Evolutionary conservation across 2,888 invertebrate species (phyloP).

Genomic region (Drosophila nr. perissopoda): DNA sequence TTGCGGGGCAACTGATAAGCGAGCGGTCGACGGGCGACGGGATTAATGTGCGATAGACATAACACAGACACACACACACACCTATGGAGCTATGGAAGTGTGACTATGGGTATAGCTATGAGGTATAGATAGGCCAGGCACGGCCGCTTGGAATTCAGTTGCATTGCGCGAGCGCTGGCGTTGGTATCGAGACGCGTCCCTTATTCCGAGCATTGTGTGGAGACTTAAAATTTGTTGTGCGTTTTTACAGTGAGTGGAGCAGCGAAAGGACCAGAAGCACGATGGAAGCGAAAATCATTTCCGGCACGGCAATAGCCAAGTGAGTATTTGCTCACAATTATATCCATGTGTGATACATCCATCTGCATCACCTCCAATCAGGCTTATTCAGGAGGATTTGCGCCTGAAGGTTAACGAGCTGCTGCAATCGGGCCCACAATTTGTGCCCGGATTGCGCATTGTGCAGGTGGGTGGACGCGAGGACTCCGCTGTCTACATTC

Average conservation of each 20-base stretch:
- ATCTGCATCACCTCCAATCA: conserved; percentile 77
- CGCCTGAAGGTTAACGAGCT: conserved; percentile 88
- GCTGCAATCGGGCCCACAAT: conserved; percentile 87
- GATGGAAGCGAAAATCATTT: conserved; percentile 86
- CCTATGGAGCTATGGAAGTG: neutral
- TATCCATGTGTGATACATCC: neutral
- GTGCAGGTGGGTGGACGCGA: conserved; percentile 98
- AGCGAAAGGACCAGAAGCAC: conserved; percentile 59
- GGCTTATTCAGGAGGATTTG: conserved; percentile 90
- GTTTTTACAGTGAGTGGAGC: conserved; percentile 55
- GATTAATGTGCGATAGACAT: conserved; percentile 32
- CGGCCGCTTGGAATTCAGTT: conserved; percentile 51
- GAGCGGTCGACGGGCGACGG: conserved; percentile 17
- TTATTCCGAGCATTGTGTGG: conserved; percentile 18
- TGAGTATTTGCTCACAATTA: conserved; percentile 84
- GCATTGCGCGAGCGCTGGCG: conserved; percentile 63
- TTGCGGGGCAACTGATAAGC: conserved; percentile 54
- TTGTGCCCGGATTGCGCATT: conserved; percentile 93
- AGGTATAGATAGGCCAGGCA: conserved; percentile 64
- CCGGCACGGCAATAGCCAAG: conserved; percentile 90
- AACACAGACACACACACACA: conserved; percentile 23
- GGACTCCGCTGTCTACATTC: conserved; percentile 99
- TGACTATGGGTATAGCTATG: conserved; percentile 4
- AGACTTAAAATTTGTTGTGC: conserved; percentile 37
- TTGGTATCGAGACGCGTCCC: conserved; percentile 36